A percentile compares a stretch with the other conserved stretches of the same genome.
Conservation (phyloP, 2,888 invertebrate genomes). For the Tupiocoris notatus region DNA sequence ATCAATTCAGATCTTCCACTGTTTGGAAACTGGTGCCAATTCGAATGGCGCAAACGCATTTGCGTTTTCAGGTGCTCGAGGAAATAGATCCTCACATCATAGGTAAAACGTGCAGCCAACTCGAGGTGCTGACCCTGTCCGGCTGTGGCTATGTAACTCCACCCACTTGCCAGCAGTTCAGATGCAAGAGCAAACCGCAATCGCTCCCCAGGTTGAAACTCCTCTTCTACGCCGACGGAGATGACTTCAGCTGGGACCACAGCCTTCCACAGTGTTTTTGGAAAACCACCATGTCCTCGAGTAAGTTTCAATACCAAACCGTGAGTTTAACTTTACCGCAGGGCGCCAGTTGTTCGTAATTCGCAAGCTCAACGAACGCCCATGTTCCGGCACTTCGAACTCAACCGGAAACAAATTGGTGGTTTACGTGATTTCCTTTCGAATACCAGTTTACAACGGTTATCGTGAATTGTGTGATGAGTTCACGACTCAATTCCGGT, state of each 20-base stretch:
- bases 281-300: conserved; percentile 49
- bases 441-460: too few species aligned
- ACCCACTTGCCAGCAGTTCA: conserved; percentile 38
- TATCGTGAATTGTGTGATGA: too few species aligned
- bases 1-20: too few species aligned
- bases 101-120: conserved; percentile 48
- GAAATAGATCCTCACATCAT: conserved; percentile 52
- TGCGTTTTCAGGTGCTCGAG: conserved; percentile 51
- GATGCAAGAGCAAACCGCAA: conserved; percentile 27
- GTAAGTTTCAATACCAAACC: conserved; percentile 32
- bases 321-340: neutral
- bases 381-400: too few species aligned
- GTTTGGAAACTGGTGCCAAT: too few species aligned
- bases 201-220: conserved; percentile 47
- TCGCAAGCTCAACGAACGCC: too few species aligned
- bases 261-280: conserved; percentile 52
- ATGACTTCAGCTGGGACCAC: conserved; percentile 53
- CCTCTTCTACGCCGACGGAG: conserved; percentile 52
- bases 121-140: conserved; percentile 51
- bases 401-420: too few species aligned
- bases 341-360: too few species aligned
- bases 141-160: conserved; percentile 50
- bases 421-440: too few species aligned
- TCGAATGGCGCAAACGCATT: too few species aligned
- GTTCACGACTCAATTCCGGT: too few species aligned